Conservation (phyloP, 2,797 vertebrate genomes). For the Notolepis coatsorum region DNA sequence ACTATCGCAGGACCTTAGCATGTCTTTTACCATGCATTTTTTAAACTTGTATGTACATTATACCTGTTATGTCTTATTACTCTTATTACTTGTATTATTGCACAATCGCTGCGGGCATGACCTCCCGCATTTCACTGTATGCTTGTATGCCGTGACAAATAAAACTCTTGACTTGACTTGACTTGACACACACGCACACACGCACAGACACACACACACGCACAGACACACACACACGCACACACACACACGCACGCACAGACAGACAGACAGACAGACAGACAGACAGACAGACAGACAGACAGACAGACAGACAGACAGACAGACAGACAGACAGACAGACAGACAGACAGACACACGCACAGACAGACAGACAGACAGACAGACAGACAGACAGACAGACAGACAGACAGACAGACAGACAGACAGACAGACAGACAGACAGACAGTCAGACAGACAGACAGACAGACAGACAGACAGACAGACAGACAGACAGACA, state of each 20-base stretch:
- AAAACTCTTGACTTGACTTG: too few relatives aligned
- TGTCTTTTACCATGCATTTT: too few relatives aligned
- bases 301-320: conserved; percentile 36
- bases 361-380: conserved; percentile 11
- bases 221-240: conserved; percentile 8
- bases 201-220: conserved; percentile 49
- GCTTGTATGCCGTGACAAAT: too few relatives aligned
- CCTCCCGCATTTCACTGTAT: too few relatives aligned
- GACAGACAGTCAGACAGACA: conserved; percentile 55
- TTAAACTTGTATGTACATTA: too few relatives aligned
- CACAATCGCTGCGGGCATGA: too few relatives aligned
- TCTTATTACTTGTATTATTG: too few relatives aligned
- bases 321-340: conserved; percentile 69
- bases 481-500: conserved; percentile 6
- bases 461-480: conserved; percentile 53
- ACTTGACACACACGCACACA: conserved; percentile 42
- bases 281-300: conserved; percentile 1
- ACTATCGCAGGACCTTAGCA: too few relatives aligned
- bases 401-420: background rate
- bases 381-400: conserved; percentile 4
- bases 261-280: conserved; percentile 2
- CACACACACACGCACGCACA: conserved; percentile 9
- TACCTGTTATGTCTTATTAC: too few relatives aligned
- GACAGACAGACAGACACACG: conserved; percentile 12
- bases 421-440: conserved; percentile 8